These are phyloP conservation scores for Crypturellus tataupa DNA, from an alignment of 2,797 vertebrate species.

Conservation along the genomic window DNA sequence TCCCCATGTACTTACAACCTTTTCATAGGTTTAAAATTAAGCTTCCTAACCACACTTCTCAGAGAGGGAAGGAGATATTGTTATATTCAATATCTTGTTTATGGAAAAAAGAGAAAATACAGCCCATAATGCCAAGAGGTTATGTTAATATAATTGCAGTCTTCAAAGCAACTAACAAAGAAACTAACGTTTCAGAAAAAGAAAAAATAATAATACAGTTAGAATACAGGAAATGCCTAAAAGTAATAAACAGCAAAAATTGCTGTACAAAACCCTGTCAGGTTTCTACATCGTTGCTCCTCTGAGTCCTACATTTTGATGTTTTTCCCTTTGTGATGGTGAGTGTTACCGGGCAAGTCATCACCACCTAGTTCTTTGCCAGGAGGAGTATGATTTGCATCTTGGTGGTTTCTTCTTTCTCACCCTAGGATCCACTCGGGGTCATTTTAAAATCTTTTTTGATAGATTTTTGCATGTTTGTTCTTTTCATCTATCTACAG, in stretches of 20 bases:
- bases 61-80: not conserved
- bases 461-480: not conserved
- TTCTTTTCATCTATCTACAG: not conserved
- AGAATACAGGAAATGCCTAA: not conserved
- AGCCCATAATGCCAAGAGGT: not conserved
- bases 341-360: fast-evolving
- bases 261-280: not conserved
- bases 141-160: not conserved
- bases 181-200: not conserved
- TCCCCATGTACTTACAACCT: not conserved
- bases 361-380: not conserved
- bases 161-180: not conserved
- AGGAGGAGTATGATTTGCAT: not conserved
- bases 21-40: not conserved
- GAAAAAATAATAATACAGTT: not conserved
- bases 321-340: not conserved
- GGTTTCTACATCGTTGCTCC: not conserved
- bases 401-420: fast-evolving
- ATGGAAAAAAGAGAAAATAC: not conserved
- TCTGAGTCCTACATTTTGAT: not conserved
- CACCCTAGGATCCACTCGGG: not conserved
- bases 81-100: not conserved
- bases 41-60: not conserved
- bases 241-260: not conserved
- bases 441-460: not conserved